These are phyloP conservation scores for Drosophila guanche DNA, from an alignment of 1,140 invertebrate genomes.

Conservation along the genomic window DNA sequence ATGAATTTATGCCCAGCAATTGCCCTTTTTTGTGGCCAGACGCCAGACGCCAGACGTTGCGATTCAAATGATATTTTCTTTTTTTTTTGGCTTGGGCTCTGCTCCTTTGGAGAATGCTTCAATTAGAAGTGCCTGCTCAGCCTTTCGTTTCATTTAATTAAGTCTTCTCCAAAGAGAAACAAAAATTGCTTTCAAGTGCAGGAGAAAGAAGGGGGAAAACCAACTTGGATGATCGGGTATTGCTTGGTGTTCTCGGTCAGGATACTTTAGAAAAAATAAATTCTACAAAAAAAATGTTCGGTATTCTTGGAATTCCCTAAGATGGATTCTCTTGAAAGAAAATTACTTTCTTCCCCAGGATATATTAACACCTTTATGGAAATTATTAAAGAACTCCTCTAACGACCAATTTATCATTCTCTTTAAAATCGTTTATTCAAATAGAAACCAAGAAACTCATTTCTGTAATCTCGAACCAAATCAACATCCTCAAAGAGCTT, in stretches of 20 bases:
- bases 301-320: too few species aligned
- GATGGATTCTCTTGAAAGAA: too few species aligned
- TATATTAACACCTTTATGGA: too few species aligned
- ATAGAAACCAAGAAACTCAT: constrained; percentile 43
- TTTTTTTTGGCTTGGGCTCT: neutral
- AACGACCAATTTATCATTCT: neutral
- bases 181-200: neutral
- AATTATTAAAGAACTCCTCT: too few species aligned
- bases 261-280: too few species aligned
- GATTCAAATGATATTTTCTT: constrained; percentile 16
- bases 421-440: constrained; percentile 24
- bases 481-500: constrained; percentile 12
- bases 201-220: too few species aligned
- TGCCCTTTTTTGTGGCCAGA: constrained; percentile 28
- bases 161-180: neutral
- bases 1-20: constrained; percentile 30
- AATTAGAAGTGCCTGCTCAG: constrained; percentile 29
- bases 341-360: too few species aligned
- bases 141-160: constrained; percentile 38
- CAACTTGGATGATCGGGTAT: too few species aligned
- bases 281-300: too few species aligned
- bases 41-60: neutral
- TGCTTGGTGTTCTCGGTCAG: too few species aligned
- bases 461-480: constrained; percentile 41
- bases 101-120: constrained; percentile 6